These are phyloP conservation scores for Chalcosyrphus nemorum DNA, from an alignment of 2,888 invertebrate genomes.

Conservation along the genomic window DNA sequence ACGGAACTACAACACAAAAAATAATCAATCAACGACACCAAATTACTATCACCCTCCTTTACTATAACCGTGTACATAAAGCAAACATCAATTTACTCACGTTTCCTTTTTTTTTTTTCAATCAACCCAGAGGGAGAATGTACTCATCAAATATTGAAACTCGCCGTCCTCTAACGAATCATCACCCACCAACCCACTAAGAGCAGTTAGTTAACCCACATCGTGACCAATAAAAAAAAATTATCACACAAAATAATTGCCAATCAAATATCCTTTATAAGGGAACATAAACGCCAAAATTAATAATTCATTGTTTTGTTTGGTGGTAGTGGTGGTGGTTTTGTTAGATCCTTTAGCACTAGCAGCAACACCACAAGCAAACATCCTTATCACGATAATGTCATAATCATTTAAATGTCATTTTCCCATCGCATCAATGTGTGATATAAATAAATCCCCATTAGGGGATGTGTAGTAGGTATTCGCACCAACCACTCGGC, in stretches of 20 bases:
- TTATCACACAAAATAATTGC: slow-evolving; percentile 63
- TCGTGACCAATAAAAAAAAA: slow-evolving; percentile 41
- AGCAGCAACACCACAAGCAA: background rate
- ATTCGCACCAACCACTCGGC: background rate
- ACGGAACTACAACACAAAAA: background rate
- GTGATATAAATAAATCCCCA: slow-evolving; percentile 61
- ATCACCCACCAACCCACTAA: background rate
- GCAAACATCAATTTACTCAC: slow-evolving; percentile 38
- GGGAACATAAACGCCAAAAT: slow-evolving; percentile 53
- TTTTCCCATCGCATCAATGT: slow-evolving; percentile 57
- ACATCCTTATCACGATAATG: slow-evolving; percentile 63
- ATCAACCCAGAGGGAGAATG: slow-evolving; percentile 30
- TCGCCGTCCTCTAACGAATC: slow-evolving; percentile 27
- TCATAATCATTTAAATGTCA: slow-evolving; percentile 71
- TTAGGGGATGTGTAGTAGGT: background rate
- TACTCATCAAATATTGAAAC: slow-evolving; percentile 55
- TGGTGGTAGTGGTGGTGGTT: no score
- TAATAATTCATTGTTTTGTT: slow-evolving; percentile 61
- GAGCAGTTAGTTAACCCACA: background rate
- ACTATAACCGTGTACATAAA: slow-evolving; percentile 18
- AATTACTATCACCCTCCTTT: slow-evolving; percentile 20
- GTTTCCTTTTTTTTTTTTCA: slow-evolving; percentile 18
- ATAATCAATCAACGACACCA: slow-evolving; percentile 38
- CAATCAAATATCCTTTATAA: slow-evolving; percentile 64
- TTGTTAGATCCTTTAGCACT: background rate